Percentiles rank a stretch among this genome's conserved stretches.
These are phyloP conservation scores for Lutraria lutraria DNA, from an alignment of 2,888 invertebrate species.

Conservation along the genomic window DNA sequence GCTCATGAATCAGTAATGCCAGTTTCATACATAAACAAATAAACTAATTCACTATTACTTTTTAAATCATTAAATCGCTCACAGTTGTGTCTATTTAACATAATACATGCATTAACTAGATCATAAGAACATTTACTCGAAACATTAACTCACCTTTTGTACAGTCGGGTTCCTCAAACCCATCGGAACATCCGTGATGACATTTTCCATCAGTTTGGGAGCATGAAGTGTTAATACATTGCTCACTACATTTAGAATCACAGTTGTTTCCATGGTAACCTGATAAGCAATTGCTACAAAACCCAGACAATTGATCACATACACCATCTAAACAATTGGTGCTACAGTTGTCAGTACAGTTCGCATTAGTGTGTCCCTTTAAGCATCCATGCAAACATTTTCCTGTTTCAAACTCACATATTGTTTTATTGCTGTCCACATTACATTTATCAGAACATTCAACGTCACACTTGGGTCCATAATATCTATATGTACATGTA, in stretches of 20 bases:
- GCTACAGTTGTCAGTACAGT: not conserved
- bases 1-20: not conserved
- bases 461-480: not conserved
- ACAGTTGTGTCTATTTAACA: not conserved
- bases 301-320: conserved; percentile 38
- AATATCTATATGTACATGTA: not conserved
- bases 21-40: not conserved
- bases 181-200: not conserved
- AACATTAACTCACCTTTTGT: not conserved
- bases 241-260: not conserved
- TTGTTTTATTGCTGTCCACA: too few species aligned
- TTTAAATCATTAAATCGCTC: not conserved
- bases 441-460: not conserved
- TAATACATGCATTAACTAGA: not conserved
- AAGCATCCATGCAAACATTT: conserved; percentile 9
- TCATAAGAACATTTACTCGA: not conserved
- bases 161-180: not conserved
- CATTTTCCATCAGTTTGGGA: not conserved
- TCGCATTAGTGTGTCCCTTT: not conserved
- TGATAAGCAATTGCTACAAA: conserved; percentile 46
- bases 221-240: not conserved
- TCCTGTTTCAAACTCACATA: not conserved
- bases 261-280: conserved; percentile 51
- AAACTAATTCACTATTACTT: too few species aligned
- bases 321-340: not conserved